Evolutionary conservation across 2,888 invertebrate species (phyloP), one percentile per base, ranked within the genome.

Genomic region (Conchocele bisecta): DNA sequence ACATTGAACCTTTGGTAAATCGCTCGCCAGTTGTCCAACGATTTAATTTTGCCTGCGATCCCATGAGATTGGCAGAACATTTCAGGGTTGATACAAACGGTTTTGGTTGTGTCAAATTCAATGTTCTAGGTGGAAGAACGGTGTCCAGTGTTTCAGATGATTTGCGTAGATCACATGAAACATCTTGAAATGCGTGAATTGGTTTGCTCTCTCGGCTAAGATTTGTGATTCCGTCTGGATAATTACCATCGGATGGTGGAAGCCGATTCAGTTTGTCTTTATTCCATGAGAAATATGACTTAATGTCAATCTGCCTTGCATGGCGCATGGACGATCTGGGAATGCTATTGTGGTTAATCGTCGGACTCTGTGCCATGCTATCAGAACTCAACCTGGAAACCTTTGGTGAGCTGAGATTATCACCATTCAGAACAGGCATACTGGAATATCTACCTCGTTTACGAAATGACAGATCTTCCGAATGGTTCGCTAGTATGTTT

Each of bases 121-220:
- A 41, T 37, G 61, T 37, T 64, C 70, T 66, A 63, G 63, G 9
- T 24, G 29, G 50, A 11, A 59, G 37, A 46, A 48, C 37, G 64
- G 39, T 51, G 48, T 37, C 51, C n/a, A 81, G 28, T 56, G 75
- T 80, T 59, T 84, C 82, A 24, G 68, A 73, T 28, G 81, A 81
- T 56, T 82, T 83, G 35, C 66, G 69, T 6, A 77, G 26, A 41
- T 64, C 72, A 9, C 74, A 44, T 48, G 80, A 84, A 20, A 79
- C 71, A 60, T 83, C 83, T 72, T 84, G 66, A 64, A 85, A 79
- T 22, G 85, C 85, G 42, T 72, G 73, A 9, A 86, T 79, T 22
- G 75, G 81, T 50, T 64, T 78, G 35, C 66, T 60, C 35, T 76
- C 76, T 46, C 64, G 67, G 33, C 57, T 59, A 22, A 79, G 58